These are phyloP conservation scores for Myrmecophaga tridactyla DNA, from an alignment of 2,113 vertebrate species.

Conservation along the genomic window DNA sequence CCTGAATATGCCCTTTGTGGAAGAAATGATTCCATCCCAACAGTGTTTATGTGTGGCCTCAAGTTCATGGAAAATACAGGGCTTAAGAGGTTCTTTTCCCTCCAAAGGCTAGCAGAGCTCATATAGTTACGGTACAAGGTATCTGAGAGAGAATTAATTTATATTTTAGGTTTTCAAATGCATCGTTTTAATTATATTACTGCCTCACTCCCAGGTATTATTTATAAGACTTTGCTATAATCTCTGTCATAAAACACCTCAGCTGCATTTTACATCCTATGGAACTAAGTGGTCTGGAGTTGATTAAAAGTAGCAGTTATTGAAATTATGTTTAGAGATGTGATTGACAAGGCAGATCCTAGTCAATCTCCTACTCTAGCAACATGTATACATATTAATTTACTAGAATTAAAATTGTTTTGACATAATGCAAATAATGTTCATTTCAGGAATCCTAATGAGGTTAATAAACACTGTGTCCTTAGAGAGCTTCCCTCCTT, in stretches of 20 bases:
- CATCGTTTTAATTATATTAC: conserved; percentile 60
- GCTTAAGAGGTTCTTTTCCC: conserved; percentile 23
- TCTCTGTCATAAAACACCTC: conserved; percentile 39
- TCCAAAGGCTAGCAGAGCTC: conserved; percentile 46
- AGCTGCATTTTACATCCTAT: conserved; percentile 59
- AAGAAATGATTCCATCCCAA: no score
- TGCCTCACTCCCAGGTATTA: neutral
- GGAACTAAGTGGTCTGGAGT: conserved; percentile 57
- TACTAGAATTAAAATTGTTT: neutral
- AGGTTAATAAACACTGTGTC: neutral
- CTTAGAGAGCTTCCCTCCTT: neutral
- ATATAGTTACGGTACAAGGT: neutral
- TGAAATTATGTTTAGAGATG: conserved; percentile 55
- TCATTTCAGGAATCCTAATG: neutral
- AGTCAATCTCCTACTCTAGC: neutral
- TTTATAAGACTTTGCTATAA: conserved; percentile 35
- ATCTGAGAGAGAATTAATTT: conserved; percentile 56
- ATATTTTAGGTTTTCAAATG: conserved; percentile 55
- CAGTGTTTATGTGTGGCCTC: neutral
- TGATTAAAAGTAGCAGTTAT: conserved; percentile 73
- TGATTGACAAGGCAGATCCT: conserved; percentile 60
- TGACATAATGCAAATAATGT: neutral
- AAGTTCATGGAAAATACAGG: conserved; percentile 58
- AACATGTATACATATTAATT: neutral
- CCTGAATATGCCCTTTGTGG: no score